phyloP scores from a whole-genome alignment of 2,113 vertebrate genomes.

The Labeo catla region DNA sequence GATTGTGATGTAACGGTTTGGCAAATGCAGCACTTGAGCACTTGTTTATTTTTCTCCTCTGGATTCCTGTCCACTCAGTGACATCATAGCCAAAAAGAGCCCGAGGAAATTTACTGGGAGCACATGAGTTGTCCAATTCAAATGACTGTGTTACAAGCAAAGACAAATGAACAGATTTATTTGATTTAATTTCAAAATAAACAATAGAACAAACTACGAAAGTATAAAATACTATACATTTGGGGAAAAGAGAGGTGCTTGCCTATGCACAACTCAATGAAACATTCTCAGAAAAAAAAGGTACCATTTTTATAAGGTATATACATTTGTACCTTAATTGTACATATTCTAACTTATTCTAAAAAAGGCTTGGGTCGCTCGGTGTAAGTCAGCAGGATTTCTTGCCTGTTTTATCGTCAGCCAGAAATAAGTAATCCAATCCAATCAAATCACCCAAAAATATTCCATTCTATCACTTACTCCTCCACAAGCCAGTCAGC shows the following conservation, averaged over 20 bases:
- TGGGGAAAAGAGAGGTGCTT: too few species aligned
- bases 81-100: background rate
- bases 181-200: background rate
- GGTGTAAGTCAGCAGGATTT: background rate
- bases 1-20: slow-evolving; percentile 33
- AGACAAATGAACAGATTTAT: background rate
- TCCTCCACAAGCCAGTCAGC: background rate
- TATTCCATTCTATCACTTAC: background rate
- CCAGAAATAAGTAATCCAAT: background rate
- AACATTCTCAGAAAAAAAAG: too few species aligned
- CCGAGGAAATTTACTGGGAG: slow-evolving; percentile 1
- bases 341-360: too few species aligned
- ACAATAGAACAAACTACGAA: background rate
- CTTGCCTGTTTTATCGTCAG: background rate
- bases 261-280: too few species aligned
- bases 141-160: background rate
- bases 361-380: background rate
- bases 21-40: background rate
- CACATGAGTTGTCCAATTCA: background rate
- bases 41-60: slow-evolving; percentile 30
- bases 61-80: slow-evolving; percentile 21
- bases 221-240: background rate
- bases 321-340: too few species aligned
- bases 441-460: background rate
- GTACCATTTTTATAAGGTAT: too few species aligned